Base-by-base conservation (phyloP, 2,797 vertebrate species). In the Phalloptychus januarius region DNA sequence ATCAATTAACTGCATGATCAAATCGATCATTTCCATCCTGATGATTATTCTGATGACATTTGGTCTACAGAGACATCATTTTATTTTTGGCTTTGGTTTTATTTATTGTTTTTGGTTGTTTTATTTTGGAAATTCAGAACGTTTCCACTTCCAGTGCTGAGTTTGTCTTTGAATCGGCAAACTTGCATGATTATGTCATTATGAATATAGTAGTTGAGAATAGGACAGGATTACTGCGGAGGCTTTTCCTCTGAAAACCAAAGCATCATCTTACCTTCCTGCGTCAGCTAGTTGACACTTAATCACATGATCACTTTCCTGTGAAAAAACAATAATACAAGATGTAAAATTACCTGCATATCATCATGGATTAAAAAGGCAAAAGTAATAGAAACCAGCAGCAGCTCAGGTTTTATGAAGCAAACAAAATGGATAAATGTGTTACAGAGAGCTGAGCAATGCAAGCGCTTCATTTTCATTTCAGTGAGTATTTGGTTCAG, bases 251-350 rank as follows among this genome's bases (percentile, higher is more conserved):
- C 72, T 45, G 23, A 42, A 56, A 65, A 72, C 8, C 40, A 8
- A 42, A 54, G 44, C 8, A 16, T 11, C 6, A 42, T 65, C 38
- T 73, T 42, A 87, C 88, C 73, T 84, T 93, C 93, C 94, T 94
- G 87, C 83, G 84, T 86, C 81, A 69, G 71, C 82, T 83, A 74
- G 89, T 56, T 74, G 91, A 86, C 89, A 86, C 86, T 92, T 86
- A 71, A 84, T 82, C 82, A 81, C 77, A 48, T 44, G 13, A 36
- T 94, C 87, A 92, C 81, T 92, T 92, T 81, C 92, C 94, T 94
- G 90, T 3, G 2, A 31, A 71, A 77, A 31, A 71, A 71, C 44
- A 76, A 46, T 23, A 4, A 3, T 15, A 16, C 28, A 12, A 5
- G 20, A 31, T 3, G 54, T 36, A n/a, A n/a, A 52, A 54, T 80